Evolutionary conservation across 1,140 invertebrate species (phyloP).

Genomic region (Lepidurus apus): DNA sequence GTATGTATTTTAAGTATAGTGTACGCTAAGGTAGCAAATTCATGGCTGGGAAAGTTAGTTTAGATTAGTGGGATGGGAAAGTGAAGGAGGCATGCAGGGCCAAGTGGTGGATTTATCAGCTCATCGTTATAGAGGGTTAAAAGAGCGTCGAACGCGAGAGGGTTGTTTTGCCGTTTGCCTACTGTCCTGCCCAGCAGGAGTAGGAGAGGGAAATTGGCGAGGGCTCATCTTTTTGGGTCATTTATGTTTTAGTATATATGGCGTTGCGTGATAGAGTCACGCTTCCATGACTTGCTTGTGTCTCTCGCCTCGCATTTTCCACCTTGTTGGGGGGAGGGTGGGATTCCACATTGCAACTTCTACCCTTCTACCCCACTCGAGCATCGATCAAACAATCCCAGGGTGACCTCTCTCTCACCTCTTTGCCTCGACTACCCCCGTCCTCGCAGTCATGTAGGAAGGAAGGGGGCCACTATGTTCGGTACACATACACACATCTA

Average conservation of each 20-base stretch:
- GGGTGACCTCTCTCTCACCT: slow-evolving; percentile 11
- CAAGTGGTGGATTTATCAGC: not conserved
- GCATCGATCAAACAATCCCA: slow-evolving; percentile 10
- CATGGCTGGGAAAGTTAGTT: no score
- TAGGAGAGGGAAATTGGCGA: slow-evolving; percentile 9
- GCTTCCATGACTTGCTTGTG: not conserved
- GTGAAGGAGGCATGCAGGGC: slow-evolving; percentile 7
- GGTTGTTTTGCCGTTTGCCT: not conserved
- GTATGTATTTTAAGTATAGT: no score
- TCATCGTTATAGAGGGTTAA: not conserved
- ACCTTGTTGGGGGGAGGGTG: not conserved
- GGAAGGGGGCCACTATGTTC: not conserved
- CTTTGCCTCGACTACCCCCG: not conserved
- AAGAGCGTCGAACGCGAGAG: not conserved
- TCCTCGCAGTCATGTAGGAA: not conserved
- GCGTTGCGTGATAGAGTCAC: slow-evolving; percentile 12
- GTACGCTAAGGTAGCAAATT: no score
- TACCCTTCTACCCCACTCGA: not conserved
- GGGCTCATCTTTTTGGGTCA: not conserved
- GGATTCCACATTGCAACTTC: not conserved
- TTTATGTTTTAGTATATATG: not conserved
- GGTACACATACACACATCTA: not conserved
- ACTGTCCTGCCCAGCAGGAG: not conserved
- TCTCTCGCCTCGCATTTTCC: slow-evolving; percentile 14
- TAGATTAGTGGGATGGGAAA: not conserved